These are phyloP conservation scores for Drosophila stalkeri DNA, from an alignment of 2,888 invertebrate species.

Conservation along the genomic window DNA sequence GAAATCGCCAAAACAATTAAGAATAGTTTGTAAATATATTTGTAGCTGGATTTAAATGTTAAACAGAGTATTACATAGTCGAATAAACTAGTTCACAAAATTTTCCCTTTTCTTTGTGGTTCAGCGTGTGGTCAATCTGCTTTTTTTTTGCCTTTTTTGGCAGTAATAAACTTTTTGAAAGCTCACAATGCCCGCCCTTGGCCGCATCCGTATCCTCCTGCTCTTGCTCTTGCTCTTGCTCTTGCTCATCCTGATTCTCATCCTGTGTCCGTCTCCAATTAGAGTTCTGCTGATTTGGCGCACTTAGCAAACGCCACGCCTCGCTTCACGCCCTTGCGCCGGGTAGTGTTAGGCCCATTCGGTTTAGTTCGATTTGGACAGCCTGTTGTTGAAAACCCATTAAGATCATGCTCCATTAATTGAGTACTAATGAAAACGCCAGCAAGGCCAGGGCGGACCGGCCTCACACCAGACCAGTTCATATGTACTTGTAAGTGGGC, in stretches of 20 bases:
- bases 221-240: neutral
- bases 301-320: constrained; percentile 72
- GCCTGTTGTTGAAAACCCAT: constrained; percentile 76
- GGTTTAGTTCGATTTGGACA: constrained; percentile 47
- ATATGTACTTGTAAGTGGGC: constrained; percentile 66
- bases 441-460: constrained; percentile 17
- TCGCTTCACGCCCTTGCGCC: constrained; percentile 37
- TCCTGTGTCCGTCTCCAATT: constrained; percentile 67
- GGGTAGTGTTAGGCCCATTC: constrained; percentile 39
- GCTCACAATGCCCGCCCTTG: constrained; percentile 26
- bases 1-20: neutral
- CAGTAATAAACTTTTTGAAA: constrained; percentile 53
- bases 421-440: constrained; percentile 79
- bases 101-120: neutral
- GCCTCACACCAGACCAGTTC: neutral
- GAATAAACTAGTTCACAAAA: no score
- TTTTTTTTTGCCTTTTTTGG: constrained; percentile 22
- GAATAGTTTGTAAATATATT: neutral
- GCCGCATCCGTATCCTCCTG: constrained; percentile 2
- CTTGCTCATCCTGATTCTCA: constrained; percentile 1
- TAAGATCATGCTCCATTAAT: constrained; percentile 81
- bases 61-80: neutral
- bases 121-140: constrained; percentile 22
- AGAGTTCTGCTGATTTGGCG: constrained; percentile 77
- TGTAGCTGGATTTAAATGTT: neutral